Percentiles rank a stretch among this genome's conserved stretches.
These are phyloP conservation scores for Sciurus vulgaris DNA, from an alignment of 2,797 vertebrate genomes.

Conservation along the genomic window DNA sequence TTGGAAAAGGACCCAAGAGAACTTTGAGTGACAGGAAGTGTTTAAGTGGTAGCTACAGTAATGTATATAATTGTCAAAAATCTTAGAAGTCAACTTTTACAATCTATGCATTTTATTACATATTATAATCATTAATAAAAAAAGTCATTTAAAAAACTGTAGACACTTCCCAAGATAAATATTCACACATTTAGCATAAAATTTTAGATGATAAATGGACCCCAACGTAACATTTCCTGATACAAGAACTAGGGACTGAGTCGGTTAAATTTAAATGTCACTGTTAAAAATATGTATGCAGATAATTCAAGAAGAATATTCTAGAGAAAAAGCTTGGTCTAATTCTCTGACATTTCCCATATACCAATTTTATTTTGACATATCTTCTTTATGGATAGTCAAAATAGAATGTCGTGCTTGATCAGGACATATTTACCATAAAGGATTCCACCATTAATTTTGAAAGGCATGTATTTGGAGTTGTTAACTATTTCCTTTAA, in stretches of 20 bases:
- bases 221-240: constrained; percentile 47
- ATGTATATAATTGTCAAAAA: neutral
- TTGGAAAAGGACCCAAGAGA: neutral
- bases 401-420: constrained; percentile 21
- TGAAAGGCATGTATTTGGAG: constrained; percentile 45
- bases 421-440: constrained; percentile 1
- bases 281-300: neutral
- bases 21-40: neutral
- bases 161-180: constrained; percentile 13
- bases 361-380: constrained; percentile 51
- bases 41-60: constrained; percentile 10
- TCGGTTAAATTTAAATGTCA: constrained; percentile 63
- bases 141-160: neutral
- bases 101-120: constrained; percentile 19
- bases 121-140: neutral
- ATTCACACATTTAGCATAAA: neutral
- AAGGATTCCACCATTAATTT: constrained; percentile 56
- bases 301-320: constrained; percentile 38
- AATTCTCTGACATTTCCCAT: constrained; percentile 59
- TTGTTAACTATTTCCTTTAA: constrained; percentile 45
- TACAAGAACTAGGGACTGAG: neutral
- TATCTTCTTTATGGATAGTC: constrained; percentile 2
- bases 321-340: constrained; percentile 14
- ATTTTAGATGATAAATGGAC: neutral
- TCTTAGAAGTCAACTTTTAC: constrained; percentile 57